A percentile compares a stretch with the other conserved stretches of the same genome.
Conservation (phyloP, 92 coral and sea anemone genomes). For the Umimayanthus kanabou region DNA sequence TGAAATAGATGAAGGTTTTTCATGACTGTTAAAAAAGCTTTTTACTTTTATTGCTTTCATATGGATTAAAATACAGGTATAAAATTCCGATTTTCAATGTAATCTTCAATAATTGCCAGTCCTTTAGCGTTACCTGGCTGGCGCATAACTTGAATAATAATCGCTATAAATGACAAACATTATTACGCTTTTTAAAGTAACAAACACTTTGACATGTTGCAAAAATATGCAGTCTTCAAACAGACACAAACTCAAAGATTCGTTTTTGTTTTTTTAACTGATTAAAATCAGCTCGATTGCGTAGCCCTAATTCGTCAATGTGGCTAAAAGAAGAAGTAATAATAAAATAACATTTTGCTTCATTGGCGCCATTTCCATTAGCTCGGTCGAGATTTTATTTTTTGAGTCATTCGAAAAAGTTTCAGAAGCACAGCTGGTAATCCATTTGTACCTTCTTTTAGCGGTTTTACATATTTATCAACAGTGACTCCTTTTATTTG, state of each 20-base stretch:
- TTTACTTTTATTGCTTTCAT: no score
- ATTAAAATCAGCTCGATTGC: background rate
- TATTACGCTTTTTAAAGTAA: background rate
- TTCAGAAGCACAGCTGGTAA: constrained; percentile 10
- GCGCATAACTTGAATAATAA: no score
- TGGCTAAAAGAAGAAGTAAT: background rate
- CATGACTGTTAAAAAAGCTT: background rate
- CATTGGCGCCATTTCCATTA: constrained; percentile 17
- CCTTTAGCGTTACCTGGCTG: background rate
- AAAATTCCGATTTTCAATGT: no score
- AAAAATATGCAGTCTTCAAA: background rate
- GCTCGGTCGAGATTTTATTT: background rate
- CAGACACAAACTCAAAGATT: background rate
- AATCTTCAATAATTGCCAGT: background rate
- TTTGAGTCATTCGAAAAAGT: background rate
- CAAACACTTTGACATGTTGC: background rate
- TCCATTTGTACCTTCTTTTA: background rate
- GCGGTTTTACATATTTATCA: background rate
- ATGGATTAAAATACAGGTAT: background rate
- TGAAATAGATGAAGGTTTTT: background rate
- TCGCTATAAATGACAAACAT: background rate
- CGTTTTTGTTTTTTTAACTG: background rate
- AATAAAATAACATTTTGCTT: background rate
- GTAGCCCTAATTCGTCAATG: constrained; percentile 2
- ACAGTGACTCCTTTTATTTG: background rate